Base-by-base conservation (phyloP, 2,113 vertebrate genomes). In the Ptilonorhynchus violaceus region DNA sequence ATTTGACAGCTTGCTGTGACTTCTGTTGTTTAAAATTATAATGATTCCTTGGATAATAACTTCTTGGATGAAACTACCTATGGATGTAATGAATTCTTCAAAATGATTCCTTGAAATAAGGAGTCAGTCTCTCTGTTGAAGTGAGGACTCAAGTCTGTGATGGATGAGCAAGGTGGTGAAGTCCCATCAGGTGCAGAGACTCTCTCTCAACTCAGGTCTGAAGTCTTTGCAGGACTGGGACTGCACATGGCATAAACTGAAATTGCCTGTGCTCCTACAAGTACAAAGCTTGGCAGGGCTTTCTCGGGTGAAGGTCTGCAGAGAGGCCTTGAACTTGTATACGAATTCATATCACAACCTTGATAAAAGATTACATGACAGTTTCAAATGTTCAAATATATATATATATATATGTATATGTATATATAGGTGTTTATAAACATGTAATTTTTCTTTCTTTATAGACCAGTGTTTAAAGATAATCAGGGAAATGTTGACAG, bases 391-490 rank as follows among this genome's bases (percentile, higher is more conserved):
- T 74, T 79, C 20, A 72, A 16, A 42, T 47, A 50, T 10, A 21
- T 25, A 31, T 35, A 23, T 30, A 8, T 25, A 4, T 25, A 31
- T 35, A 23, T 30, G 7, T 25, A 4, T 41, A 5, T 28, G 2
- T 35, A 11, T 31, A 15, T 11, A 18, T 62, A 21, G 35, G 5
- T 68, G 66, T 74, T 88, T 77, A 41, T 72, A 47, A 92, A 86
- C 63, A 24, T 96, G 64, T 31, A 3, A 2, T 79, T 97, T 91
- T 88, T 79, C 47, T 91, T 94, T 85, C 41, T 64, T 97, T 96
- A 16, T 64, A 99, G 99, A 96, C 98, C 99, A 27, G 98, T 99
- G 79, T 99, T 99, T 98, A 99, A 99, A 92, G 99, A 99, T 97
- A 99, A 98, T 98, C 99, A 99, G 30, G 99, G 99, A 60, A 99